Conservation (phyloP, 2,113 vertebrate species). For the Prochilodus magdalenae region DNA sequence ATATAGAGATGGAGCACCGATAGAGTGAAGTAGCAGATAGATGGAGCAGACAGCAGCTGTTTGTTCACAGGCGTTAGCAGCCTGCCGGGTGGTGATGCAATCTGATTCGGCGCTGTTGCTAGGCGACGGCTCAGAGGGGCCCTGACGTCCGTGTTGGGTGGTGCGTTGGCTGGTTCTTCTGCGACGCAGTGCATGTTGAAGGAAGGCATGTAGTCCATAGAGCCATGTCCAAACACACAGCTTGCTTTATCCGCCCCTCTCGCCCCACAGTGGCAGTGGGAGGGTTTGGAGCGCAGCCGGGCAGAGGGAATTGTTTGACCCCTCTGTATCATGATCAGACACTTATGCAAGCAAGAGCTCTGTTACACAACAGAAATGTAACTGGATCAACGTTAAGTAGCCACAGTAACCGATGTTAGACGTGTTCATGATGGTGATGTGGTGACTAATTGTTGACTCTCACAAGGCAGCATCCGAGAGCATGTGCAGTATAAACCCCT, state of each 20-base stretch:
- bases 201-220: slow-evolving; percentile 52
- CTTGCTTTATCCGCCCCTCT: slow-evolving; percentile 10
- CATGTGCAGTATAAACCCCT: no score
- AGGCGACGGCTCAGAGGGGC: slow-evolving; percentile 71
- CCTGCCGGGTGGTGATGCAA: slow-evolving; percentile 59
- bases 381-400: slow-evolving; percentile 31
- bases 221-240: slow-evolving; percentile 43
- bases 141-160: slow-evolving; percentile 55
- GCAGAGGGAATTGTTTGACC: slow-evolving; percentile 19
- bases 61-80: slow-evolving; percentile 59
- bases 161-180: slow-evolving; percentile 41
- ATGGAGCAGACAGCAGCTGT: slow-evolving; percentile 56
- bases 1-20: slow-evolving; percentile 21
- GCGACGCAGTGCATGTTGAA: slow-evolving; percentile 34
- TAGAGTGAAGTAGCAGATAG: slow-evolving; percentile 39
- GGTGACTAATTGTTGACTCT: background rate
- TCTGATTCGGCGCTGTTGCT: slow-evolving; percentile 74
- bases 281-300: background rate
- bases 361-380: slow-evolving; percentile 50
- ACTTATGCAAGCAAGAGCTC: slow-evolving; percentile 41
- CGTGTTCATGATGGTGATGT: background rate
- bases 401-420: background rate
- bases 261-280: background rate
- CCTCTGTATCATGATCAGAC: slow-evolving; percentile 37
- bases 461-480: background rate